Percentiles rank a stretch among this genome's conserved stretches.
Evolutionary conservation across 2,888 invertebrate species (phyloP).

Genomic region (Leistus spinibarbis): DNA sequence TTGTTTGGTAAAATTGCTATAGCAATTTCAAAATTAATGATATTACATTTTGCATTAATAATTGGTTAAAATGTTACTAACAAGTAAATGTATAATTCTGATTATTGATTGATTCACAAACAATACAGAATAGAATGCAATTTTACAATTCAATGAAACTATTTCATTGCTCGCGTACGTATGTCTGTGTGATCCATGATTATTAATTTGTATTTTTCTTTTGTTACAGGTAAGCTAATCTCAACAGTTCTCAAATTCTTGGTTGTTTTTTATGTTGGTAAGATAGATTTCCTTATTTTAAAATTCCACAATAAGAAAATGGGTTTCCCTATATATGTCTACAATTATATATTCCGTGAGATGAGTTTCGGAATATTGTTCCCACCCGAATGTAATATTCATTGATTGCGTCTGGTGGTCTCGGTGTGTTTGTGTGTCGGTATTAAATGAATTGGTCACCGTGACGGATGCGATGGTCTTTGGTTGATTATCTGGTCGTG

Average conservation of each 20-base stretch:
- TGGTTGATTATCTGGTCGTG: slow-evolving; percentile 9
- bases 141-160: no score
- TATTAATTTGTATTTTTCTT: not conserved
- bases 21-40: no score
- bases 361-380: not conserved
- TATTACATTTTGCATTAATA: no score
- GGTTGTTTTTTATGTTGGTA: not conserved
- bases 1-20: no score
- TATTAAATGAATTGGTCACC: not conserved
- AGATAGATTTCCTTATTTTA: not conserved
- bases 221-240: slow-evolving; percentile 14
- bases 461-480: slow-evolving; percentile 12
- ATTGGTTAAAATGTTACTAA: no score
- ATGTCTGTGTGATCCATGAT: no score
- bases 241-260: not conserved
- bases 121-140: no score
- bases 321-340: not conserved
- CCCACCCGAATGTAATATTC: slow-evolving; percentile 4
- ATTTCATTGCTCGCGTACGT: no score
- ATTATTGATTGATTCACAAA: no score
- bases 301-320: not conserved
- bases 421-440: not conserved
- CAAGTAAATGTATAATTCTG: no score
- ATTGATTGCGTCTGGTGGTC: not conserved
- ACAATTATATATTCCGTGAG: not conserved